Evolutionary conservation across 2,888 invertebrate species (phyloP), one percentile per base, ranked within the genome.

Genomic region (Clitarchus hookeri): DNA sequence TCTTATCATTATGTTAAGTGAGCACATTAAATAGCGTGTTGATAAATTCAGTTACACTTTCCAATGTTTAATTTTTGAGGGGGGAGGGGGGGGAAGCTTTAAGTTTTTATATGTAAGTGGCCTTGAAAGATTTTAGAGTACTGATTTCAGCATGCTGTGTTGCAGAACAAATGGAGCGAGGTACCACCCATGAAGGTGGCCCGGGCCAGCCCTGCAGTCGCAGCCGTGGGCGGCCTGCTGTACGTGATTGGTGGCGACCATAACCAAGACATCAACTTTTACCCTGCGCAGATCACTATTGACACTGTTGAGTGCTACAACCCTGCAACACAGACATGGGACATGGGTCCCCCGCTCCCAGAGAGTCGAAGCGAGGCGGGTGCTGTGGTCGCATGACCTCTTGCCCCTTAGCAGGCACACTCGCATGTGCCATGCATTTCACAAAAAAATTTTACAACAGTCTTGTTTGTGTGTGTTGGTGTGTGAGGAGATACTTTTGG

Each of bases 221-320:
- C 96, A 85, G 96, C 97, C 84, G 96, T 96, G 13, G 96, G 97
- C 91, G 96, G 97, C 48, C 92, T 95, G 89, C 92, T 97, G 44
- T 96, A 97, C 91, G 97, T 95, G 86, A 96, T 97, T 89, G 97
- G 97, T 85, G 97, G 97, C 78, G 96, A 96, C 92, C 95, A 96
- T 88, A 96, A 95, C 87, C 95, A 95, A 90, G 96, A 95, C 90
- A 95, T 95, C 88, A 94, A 95, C 91, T 97, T 97, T 92, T 97
- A 97, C 92, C 94, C 97, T 89, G 96, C 96, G 85, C 96, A 97
- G 91, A 95, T 96, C 89, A 96, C 97, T 80, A 95, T 98, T 88
- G 94, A 96, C 88, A 94, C 95, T 85, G 96, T 97, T 23, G 97
- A 98, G 92, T 94, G 96, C 89, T 98, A 96, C 92, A 96, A 97